Evolutionary conservation across 2,888 invertebrate species (phyloP), one percentile per base, ranked within the genome.

Genomic region (Catocala fraxini): DNA sequence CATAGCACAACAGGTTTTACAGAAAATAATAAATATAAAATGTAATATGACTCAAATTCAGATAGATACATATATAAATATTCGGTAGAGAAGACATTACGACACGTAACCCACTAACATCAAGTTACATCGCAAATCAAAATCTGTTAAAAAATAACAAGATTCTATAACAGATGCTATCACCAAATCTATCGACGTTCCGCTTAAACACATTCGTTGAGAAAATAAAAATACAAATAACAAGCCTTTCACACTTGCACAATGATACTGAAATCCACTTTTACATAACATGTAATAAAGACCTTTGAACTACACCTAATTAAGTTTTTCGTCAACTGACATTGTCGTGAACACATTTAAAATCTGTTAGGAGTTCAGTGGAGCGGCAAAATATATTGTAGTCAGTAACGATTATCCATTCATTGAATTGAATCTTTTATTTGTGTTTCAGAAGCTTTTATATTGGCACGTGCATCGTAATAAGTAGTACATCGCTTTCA

Each of bases 251-350:
- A 53, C 43, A 54, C 56, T 55, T 56, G 12, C 59, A 46, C 54
- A 61, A 61, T 43, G 33, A n/a, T 34, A 0, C 55, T 51, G 35
- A 63, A 70, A 63, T 55, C 51, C 15, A 46, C 47, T 48, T 51
- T 71, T 70, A 64, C 43, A 25, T 59, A 70, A 66, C 7, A 51
- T 0, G 10, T 64, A 57, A 64, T 63, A 63, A 51, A 68, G 56
- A 68, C 60, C 46, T 56, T 59, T 48, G 41, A 42, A n/a, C 48
- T 51, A 13, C 11, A 55, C 13, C 47, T 57, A 51, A 67, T 64
- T 57, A 57, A 25, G 51, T 65, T 68, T 55, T 58, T 47, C 25
- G 25, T 57, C 55, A 58, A 41, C 0, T 13, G 25, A 58, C 57
- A 63, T 62, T 63, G 48, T 63, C 47, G 41, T 59, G 55, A 67